Percentiles rank a stretch among this genome's conserved stretches.
phyloP scores from a whole-genome alignment of 1,140 invertebrate species.

The Cotesia glomerata region DNA sequence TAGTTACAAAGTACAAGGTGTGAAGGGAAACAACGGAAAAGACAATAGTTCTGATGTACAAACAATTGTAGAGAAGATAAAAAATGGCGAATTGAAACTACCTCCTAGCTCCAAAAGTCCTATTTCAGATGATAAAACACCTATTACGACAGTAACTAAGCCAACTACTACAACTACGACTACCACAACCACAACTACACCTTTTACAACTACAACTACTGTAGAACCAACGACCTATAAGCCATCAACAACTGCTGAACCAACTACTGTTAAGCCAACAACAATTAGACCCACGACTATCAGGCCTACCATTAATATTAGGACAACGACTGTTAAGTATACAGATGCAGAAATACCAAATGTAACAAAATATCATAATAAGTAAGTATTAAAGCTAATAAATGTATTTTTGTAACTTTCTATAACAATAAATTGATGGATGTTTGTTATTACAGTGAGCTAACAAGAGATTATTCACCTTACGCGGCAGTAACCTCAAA shows the following conservation, averaged over 20 bases:
- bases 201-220: constrained; percentile 4
- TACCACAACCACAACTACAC: constrained; percentile 26
- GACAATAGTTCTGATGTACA: constrained; percentile 74
- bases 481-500: constrained; percentile 55
- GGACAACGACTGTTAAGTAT: background rate
- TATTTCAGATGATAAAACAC: constrained; percentile 6
- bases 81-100: constrained; percentile 80
- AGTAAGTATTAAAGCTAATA: constrained; percentile 28
- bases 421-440: background rate
- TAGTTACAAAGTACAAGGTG: constrained; percentile 80
- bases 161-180: constrained; percentile 10
- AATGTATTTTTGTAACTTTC: constrained; percentile 1
- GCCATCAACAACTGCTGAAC: background rate
- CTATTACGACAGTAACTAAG: constrained; percentile 29
- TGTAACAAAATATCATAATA: constrained; percentile 35
- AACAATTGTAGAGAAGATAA: constrained; percentile 79
- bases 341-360: background rate
- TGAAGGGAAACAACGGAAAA: constrained; percentile 73
- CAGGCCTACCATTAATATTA: constrained; percentile 18
- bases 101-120: constrained; percentile 67
- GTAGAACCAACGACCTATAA: constrained; percentile 38
- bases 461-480: constrained; percentile 40
- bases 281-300: constrained; percentile 49
- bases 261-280: constrained; percentile 22
- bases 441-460: constrained; percentile 21